Evolutionary conservation across 2,888 invertebrate genomes (phyloP).

Genomic region (Buathra laborator): DNA sequence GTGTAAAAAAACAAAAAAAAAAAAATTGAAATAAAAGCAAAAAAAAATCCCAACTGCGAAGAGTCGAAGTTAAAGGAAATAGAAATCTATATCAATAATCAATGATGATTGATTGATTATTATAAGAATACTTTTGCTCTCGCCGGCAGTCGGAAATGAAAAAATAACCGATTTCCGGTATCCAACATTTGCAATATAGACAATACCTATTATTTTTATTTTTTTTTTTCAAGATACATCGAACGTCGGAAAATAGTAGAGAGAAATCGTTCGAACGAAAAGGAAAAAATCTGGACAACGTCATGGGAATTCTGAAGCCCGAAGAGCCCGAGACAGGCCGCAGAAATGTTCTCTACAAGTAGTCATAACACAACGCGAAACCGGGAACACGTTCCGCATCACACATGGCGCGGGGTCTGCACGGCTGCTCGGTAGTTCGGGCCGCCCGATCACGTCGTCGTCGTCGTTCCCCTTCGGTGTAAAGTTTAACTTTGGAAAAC

Average conservation of each 20-base stretch:
- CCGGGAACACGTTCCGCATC: constrained; percentile 75
- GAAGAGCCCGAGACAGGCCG: constrained; percentile 31
- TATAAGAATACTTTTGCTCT: too few relatives aligned
- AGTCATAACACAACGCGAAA: constrained; percentile 65
- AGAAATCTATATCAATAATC: too few relatives aligned
- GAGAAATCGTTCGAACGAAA: neutral
- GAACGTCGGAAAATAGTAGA: neutral
- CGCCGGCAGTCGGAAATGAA: too few relatives aligned
- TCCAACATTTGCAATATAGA: too few relatives aligned
- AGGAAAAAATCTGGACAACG: neutral
- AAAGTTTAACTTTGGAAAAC: constrained; percentile 83
- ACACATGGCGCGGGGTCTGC: constrained; percentile 77
- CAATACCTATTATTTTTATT: too few relatives aligned
- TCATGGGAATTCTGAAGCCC: constrained; percentile 18
- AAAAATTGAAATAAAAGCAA: too few relatives aligned
- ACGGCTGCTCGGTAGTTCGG: constrained; percentile 56
- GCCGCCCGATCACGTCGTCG: constrained; percentile 57
- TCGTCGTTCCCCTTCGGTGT: constrained; percentile 72
- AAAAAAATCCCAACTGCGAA: too few relatives aligned
- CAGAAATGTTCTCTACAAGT: constrained; percentile 60
- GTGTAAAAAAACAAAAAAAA: too few relatives aligned
- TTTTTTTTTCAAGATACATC: neutral
- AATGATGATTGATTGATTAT: too few relatives aligned
- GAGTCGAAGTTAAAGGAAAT: too few relatives aligned
- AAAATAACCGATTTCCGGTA: too few relatives aligned